Conservation (phyloP, 2,797 vertebrate genomes). For the Echiichthys vipera region DNA sequence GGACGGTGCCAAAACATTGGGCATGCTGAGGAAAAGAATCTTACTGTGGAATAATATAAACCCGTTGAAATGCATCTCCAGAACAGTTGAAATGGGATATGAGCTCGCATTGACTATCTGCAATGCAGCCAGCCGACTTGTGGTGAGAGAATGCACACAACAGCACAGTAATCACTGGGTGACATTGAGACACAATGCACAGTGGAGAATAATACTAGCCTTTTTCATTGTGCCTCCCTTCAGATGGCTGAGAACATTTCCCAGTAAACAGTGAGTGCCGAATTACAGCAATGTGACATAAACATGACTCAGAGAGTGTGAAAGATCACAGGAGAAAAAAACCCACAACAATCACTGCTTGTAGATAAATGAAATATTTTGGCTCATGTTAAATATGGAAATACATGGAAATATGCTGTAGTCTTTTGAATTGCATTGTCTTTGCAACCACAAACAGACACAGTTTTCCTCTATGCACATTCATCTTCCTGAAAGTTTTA, state of each 20-base stretch:
- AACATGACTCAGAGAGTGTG: conserved; percentile 19
- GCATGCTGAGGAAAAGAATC: conserved; percentile 23
- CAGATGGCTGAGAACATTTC: conserved; percentile 27
- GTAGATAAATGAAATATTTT: conserved; percentile 37
- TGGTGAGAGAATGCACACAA: conserved; percentile 53
- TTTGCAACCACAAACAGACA: conserved; percentile 20
- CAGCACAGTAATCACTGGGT: conserved; percentile 52
- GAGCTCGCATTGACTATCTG: conserved; percentile 54
- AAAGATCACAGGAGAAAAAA: not conserved
- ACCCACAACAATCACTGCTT: not conserved
- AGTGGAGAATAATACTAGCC: conserved; percentile 46
- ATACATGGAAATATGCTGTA: conserved; percentile 55
- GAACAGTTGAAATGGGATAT: conserved; percentile 51
- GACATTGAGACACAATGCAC: conserved; percentile 69
- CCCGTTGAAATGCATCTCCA: conserved; percentile 40
- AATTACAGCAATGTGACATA: conserved; percentile 33
- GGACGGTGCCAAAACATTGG: conserved; percentile 21
- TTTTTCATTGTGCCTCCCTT: conserved; percentile 34
- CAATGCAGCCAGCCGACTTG: conserved; percentile 58
- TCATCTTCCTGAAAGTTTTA: conserved; percentile 47
- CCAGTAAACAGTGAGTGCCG: conserved; percentile 24
- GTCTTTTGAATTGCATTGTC: conserved; percentile 45
- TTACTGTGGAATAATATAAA: conserved; percentile 50
- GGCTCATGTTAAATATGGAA: conserved; percentile 57
- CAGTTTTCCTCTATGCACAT: conserved; percentile 28